Evolutionary conservation across 2,888 invertebrate species (phyloP).

Genomic region (Apoderus coryli): DNA sequence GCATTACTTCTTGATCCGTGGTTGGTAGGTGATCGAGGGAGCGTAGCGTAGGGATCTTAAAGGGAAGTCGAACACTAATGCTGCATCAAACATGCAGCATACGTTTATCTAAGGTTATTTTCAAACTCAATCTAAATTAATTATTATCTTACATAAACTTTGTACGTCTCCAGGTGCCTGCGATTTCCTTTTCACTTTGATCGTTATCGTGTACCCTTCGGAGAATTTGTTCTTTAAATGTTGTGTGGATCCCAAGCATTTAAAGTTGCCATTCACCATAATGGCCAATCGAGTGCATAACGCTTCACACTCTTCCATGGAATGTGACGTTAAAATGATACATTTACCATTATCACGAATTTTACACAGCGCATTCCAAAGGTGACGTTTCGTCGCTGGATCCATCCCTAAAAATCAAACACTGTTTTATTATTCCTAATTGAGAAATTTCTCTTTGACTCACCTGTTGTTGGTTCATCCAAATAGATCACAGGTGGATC

Average conservation of each 20-base stretch:
- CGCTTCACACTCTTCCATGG: conserved; percentile 80
- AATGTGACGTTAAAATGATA: conserved; percentile 71
- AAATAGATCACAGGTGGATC: conserved; percentile 39
- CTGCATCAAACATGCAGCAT: no score
- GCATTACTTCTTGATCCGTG: no score
- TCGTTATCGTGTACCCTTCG: conserved; percentile 36
- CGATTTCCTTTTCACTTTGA: conserved; percentile 32
- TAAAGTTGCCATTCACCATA: conserved; percentile 74
- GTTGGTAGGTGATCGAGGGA: no score
- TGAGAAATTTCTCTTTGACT: conserved; percentile 7
- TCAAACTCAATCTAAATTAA: no score
- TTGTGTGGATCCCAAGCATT: conserved; percentile 67
- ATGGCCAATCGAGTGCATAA: conserved; percentile 67
- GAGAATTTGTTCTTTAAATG: conserved; percentile 70
- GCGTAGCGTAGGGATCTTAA: no score
- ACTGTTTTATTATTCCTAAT: conserved; percentile 1
- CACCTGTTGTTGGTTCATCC: conserved; percentile 41
- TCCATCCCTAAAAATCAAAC: conserved; percentile 48
- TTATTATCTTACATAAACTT: no score
- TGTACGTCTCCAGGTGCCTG: conserved; percentile 8
- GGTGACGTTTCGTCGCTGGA: conserved; percentile 61
- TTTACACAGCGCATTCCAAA: conserved; percentile 62
- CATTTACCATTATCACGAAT: conserved; percentile 57
- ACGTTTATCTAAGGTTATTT: no score
- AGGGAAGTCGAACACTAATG: no score